Evolutionary conservation across 2,113 vertebrate species (phyloP).

Genomic region (Dipodomys spectabilis): DNA sequence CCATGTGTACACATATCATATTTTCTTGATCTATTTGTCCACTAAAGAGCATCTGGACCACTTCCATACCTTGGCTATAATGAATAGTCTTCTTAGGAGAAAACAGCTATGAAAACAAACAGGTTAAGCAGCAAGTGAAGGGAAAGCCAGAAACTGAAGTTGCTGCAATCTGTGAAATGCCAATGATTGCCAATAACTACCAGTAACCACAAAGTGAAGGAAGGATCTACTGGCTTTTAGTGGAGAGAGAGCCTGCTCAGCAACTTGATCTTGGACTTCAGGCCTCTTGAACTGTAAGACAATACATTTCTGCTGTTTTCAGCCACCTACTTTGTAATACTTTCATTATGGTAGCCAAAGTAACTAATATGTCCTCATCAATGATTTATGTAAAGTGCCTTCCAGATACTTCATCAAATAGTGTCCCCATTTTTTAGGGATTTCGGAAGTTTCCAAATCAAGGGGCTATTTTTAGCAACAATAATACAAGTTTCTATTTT

Average conservation of each 20-base stretch:
- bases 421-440: slow-evolving; percentile 20
- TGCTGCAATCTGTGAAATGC: not conserved
- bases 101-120: not conserved
- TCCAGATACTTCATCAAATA: slow-evolving; percentile 34
- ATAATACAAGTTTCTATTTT: slow-evolving; percentile 73
- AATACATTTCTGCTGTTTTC: not conserved
- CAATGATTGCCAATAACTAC: not conserved
- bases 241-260: no score
- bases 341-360: not conserved
- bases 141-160: not conserved
- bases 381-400: slow-evolving; percentile 47
- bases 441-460: slow-evolving; percentile 71
- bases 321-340: not conserved
- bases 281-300: not conserved
- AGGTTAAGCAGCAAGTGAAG: fast-evolving
- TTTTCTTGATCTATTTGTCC: no score
- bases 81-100: not conserved
- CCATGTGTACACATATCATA: no score
- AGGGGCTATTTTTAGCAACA: slow-evolving; percentile 77
- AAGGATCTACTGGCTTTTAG: no score
- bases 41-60: no score
- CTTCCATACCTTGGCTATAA: no score
- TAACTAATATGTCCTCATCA: not conserved
- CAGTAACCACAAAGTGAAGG: not conserved
- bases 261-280: not conserved